Conservation (phyloP, 1,140 invertebrate species). For the Drosophila ogumai region DNA sequence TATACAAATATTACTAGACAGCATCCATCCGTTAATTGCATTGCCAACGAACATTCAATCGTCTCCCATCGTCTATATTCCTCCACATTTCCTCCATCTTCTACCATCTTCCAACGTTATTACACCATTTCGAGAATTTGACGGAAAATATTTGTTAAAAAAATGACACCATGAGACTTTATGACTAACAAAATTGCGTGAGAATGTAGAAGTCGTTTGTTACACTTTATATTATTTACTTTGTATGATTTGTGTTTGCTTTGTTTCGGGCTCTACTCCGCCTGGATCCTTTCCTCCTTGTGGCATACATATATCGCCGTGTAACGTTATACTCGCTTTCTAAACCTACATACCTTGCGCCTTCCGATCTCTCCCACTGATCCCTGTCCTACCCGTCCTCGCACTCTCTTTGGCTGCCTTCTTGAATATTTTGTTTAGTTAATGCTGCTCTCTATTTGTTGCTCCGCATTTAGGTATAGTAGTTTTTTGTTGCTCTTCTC, state of each 20-base stretch:
- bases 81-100: constrained; percentile 4
- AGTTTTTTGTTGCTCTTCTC: constrained; percentile 40
- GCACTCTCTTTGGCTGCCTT: constrained; percentile 52
- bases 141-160: constrained; percentile 62
- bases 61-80: constrained; percentile 7
- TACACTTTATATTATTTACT: constrained; percentile 56
- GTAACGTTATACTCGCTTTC: constrained; percentile 60
- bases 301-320: constrained; percentile 43
- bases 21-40: constrained; percentile 59
- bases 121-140: constrained; percentile 44
- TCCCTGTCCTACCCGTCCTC: constrained; percentile 18
- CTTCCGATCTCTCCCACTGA: constrained; percentile 39
- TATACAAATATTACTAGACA: constrained; percentile 84
- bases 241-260: constrained; percentile 60
- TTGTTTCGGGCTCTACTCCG: constrained; percentile 21
- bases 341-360: constrained; percentile 70
- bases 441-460: constrained; percentile 59
- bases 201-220: constrained; percentile 78
- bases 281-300: constrained; percentile 15
- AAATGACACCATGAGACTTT: constrained; percentile 76
- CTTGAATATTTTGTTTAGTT: constrained; percentile 53
- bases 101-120: constrained; percentile 29
- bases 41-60: constrained; percentile 43
- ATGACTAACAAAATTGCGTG: constrained; percentile 80
- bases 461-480: constrained; percentile 58